Percentiles rank a stretch among this genome's conserved stretches.
phyloP scores from a whole-genome alignment of 1,140 invertebrate species.

The Gryllus bimaculatus region DNA sequence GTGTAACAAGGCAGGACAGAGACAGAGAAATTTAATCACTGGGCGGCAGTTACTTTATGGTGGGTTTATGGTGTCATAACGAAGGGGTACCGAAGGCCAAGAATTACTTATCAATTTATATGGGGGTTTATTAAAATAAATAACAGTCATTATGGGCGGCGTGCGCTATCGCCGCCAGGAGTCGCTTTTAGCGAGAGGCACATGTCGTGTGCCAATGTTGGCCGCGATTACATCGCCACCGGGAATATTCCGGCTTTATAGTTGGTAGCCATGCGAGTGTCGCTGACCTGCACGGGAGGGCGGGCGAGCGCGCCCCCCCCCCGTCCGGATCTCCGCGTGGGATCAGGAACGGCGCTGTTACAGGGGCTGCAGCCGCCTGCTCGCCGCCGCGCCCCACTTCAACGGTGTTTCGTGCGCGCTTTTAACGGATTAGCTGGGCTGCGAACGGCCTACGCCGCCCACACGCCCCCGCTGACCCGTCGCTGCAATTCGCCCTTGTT shows the following conservation, averaged over 20 bases:
- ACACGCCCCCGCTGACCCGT: too few relatives aligned
- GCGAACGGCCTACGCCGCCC: too few relatives aligned
- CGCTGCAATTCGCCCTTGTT: too few relatives aligned
- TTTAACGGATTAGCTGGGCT: too few relatives aligned
- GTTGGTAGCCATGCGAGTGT: not conserved
- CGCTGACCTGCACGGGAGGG: not conserved
- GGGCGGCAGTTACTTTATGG: too few relatives aligned
- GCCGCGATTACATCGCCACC: not conserved
- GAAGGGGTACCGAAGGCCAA: not conserved
- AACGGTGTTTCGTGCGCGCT: too few relatives aligned
- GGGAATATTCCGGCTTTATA: not conserved
- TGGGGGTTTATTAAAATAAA: slow-evolving; percentile 1
- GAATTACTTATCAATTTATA: not conserved
- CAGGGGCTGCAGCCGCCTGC: too few relatives aligned
- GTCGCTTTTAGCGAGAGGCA: not conserved
- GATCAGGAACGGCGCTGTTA: too few relatives aligned
- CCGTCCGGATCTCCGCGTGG: too few relatives aligned
- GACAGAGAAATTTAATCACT: too few relatives aligned
- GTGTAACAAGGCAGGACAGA: not conserved
- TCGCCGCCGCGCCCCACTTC: too few relatives aligned
- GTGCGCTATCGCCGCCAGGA: not conserved
- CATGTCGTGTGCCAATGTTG: not conserved
- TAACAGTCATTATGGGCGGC: not conserved
- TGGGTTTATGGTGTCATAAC: not conserved
- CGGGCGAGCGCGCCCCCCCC: too few relatives aligned